Evolutionary conservation across 1,140 invertebrate species (phyloP).

Genomic region (Pemphigus obesinymphae): DNA sequence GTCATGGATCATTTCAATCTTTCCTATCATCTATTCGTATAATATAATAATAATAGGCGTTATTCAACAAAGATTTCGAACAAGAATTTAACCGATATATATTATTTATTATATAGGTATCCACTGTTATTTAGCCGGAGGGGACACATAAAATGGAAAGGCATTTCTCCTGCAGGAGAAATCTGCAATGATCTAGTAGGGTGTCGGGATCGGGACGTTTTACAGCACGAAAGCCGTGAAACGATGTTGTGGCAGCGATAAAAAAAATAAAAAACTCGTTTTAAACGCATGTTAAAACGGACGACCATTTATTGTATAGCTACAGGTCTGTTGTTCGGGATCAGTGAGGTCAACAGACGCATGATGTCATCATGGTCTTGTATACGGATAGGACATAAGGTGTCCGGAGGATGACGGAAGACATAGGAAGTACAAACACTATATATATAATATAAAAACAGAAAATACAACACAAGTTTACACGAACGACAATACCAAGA

Average conservation of each 20-base stretch:
- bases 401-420: background rate
- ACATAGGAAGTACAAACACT: background rate
- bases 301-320: background rate
- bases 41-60: too few species aligned
- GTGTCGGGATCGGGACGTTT: background rate
- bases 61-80: too few species aligned
- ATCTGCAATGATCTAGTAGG: slow-evolving; percentile 5
- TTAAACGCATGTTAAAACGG: slow-evolving; percentile 7
- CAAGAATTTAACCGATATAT: background rate
- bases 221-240: background rate
- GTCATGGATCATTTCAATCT: too few species aligned
- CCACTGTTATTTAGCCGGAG: background rate
- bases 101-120: background rate
- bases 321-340: background rate
- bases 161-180: too few species aligned
- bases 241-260: background rate
- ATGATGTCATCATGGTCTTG: slow-evolving; percentile 19
- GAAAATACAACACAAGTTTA: background rate
- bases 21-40: too few species aligned
- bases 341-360: background rate
- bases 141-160: slow-evolving; percentile 1
- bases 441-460: too few species aligned
- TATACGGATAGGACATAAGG: background rate
- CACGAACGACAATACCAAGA: too few species aligned
- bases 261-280: slow-evolving; percentile 1